Evolutionary conservation across 2,113 vertebrate genomes (phyloP), one percentile per base, ranked within the genome.

Genomic region (Cinclus cinclus): DNA sequence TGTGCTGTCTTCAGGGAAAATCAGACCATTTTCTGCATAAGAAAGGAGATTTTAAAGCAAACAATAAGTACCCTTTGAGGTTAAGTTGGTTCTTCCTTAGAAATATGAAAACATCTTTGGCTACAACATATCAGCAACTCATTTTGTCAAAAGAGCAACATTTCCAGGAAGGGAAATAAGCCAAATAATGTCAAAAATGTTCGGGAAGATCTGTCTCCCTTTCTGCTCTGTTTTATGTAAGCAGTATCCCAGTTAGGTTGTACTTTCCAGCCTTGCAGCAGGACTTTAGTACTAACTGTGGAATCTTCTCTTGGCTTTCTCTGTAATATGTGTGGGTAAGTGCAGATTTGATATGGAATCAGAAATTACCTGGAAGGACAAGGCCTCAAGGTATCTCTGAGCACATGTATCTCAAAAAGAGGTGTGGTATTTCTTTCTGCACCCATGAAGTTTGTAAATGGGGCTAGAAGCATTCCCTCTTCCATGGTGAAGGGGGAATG

Each of bases 21-120:
- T 15, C 1, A 16, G 78, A 65, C 13, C 9, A 20, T 76, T 73
- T 86, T 92, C 21, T 42, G 11, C 3, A 10, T 69, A 77, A 90
- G 31, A 59, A 64, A 49, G 44, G 17, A 11, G 24, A 17, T 64
- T 90, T 83, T 58, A 75, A 77, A 73, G 50, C 21, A 69, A 85
- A 17, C 7, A 84, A 82, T 58, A 30, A 55, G 53, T 58, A 49
- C 8, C 6, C 17, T 70, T 75, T 90, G 74, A 76, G 73, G n/a
- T 68, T 62, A 68, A 44, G 20, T 39, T 87, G 25, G 33, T 15
- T 94, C 18, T 79, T 85, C 63, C 30, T 44, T 24, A 88, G 55
- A 88, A 92, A 90, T 69, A 85, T 4, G 25, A 85, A 93, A 88
- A 68, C 10, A 16, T 80, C 28, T 56, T 81, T 92, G 68, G 46